Conservation (phyloP, 1,140 invertebrate species). For the Aphidius ervi region DNA sequence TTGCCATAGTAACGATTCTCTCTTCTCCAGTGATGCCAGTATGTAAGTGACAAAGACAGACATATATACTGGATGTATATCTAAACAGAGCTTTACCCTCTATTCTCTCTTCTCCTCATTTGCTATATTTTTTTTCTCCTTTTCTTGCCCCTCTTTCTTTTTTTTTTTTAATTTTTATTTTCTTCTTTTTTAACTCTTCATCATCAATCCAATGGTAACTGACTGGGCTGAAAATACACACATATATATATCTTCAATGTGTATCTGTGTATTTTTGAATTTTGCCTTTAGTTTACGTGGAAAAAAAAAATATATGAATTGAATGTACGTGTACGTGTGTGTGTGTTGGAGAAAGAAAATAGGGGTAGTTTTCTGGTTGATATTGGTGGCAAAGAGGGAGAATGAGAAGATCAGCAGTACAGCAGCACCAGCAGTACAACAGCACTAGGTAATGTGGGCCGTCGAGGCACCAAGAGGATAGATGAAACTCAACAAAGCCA, state of each 20-base stretch:
- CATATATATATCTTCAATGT: not conserved
- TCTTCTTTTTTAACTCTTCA: not conserved
- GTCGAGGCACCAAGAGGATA: conserved; percentile 4
- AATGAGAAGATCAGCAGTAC: conserved; percentile 9
- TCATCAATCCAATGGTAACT: not conserved
- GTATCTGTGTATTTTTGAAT: no score
- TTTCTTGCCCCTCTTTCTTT: conserved; percentile 6
- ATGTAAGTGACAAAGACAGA: not conserved
- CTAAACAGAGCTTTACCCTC: conserved; percentile 30
- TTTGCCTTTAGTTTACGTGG: no score
- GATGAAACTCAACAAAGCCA: not conserved
- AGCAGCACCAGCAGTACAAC: conserved; percentile 8
- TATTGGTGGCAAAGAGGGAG: not conserved
- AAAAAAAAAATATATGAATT: no score
- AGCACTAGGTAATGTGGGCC: conserved; percentile 22
- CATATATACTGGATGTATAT: no score
- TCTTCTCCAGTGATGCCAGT: conserved; percentile 45
- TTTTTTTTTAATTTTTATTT: not conserved
- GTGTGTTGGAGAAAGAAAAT: no score
- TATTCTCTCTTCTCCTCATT: conserved; percentile 22
- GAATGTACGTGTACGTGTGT: no score
- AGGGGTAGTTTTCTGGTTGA: no score
- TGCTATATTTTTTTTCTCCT: conserved; percentile 31
- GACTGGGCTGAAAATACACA: conserved; percentile 1
- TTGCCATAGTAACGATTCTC: conserved; percentile 53